Evolutionary conservation across 2,888 invertebrate species (phyloP), one percentile per base, ranked within the genome.

Genomic region (Aplocera efformata): DNA sequence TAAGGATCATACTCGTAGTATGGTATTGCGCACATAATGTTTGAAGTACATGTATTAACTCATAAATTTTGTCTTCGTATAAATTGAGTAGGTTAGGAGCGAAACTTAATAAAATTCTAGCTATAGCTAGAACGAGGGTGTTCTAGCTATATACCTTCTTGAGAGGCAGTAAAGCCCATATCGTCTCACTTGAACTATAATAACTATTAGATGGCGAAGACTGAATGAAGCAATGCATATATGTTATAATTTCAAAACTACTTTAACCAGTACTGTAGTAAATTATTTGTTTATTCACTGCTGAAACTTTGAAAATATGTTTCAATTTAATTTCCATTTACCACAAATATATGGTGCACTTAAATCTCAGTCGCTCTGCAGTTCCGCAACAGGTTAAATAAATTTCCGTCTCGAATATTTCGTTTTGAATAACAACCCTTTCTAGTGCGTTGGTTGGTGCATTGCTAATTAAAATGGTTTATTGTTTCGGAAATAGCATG

Each of bases 401-500:
- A 55, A 63, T 60, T 54, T 54, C 51, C 45, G 42, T 57, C 53
- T 49, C 38, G 49, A 48, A 53, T 50, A 49, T 62, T 62, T 60
- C 42, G 55, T 60, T 55, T 52, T 45, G 50, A 67, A 57, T 61
- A 56, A 68, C 53, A 60, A 50, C 40, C 55, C 43, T 49, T 55
- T 55, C 53, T 54, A 48, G 53, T 42, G 45, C 23, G 35, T 30
- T 32, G 50, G 38, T 51, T 51, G 51, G 54, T 52, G 55, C 44
- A 48, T 43, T 45, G 34, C 61, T 63, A 64, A 66, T 66, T 60
- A 50, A 61, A 68, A 62, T 57, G 51, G 58, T 54, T 56, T 55
- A 56, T 32, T 54, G 52, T 58, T 57, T 48, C 53, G 55, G 55
- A 42, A 37, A 39, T 39, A 28, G 37, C 42, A 31, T 37, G n/a